Evolutionary conservation across 2,888 invertebrate species (phyloP).

Genomic region (Thera obeliscata): DNA sequence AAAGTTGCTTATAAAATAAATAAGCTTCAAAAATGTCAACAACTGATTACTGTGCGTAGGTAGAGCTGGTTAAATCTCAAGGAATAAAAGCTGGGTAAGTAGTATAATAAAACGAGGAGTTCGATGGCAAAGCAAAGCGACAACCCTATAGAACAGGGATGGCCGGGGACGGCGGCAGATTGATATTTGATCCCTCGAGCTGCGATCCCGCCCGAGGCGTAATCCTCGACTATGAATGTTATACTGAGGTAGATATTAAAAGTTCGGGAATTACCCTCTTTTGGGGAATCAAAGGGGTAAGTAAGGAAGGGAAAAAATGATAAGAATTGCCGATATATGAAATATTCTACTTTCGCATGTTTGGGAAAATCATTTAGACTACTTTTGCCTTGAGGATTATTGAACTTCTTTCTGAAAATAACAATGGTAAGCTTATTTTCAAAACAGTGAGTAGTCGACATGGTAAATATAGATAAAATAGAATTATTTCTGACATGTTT

Average conservation of each 20-base stretch:
- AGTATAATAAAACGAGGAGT: conserved; percentile 15
- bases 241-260: conserved; percentile 35
- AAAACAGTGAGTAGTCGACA: neutral
- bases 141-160: conserved; percentile 30
- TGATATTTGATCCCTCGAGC: conserved; percentile 77
- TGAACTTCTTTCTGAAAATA: neutral
- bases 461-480: neutral
- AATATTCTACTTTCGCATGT: conserved; percentile 6
- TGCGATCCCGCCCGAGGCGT: conserved; percentile 40
- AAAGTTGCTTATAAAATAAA: too few species aligned
- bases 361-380: neutral
- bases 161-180: conserved; percentile 68
- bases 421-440: neutral
- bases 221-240: conserved; percentile 37
- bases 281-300: conserved; percentile 30
- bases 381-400: neutral
- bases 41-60: neutral
- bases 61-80: neutral
- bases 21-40: too few species aligned
- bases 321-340: conserved; percentile 2
- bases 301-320: conserved; percentile 14
- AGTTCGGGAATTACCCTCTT: conserved; percentile 35
- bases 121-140: conserved; percentile 22
- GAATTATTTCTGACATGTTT: neutral
- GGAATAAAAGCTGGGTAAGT: neutral